These are phyloP conservation scores for Drosophila putrida DNA, from an alignment of 2,888 invertebrate species.

Conservation along the genomic window DNA sequence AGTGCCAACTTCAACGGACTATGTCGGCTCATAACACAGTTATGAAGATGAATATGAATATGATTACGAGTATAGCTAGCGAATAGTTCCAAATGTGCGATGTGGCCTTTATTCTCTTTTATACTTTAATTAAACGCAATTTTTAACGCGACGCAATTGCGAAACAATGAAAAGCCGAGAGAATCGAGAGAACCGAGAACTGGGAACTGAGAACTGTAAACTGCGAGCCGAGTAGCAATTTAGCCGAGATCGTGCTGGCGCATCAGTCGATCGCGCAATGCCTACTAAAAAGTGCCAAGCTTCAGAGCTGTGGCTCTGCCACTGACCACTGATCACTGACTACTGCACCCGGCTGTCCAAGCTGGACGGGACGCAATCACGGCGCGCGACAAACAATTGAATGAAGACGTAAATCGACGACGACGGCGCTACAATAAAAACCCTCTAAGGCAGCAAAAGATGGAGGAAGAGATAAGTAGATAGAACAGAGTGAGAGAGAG, in stretches of 20 bases:
- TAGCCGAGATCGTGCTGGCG: conserved; percentile 59
- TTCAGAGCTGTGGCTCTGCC: conserved; percentile 8
- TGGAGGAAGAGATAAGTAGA: conserved; percentile 1
- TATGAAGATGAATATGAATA: conserved; percentile 21
- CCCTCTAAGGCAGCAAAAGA: conserved; percentile 6
- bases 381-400: conserved; percentile 75
- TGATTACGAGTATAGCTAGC: conserved; percentile 11
- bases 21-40: conserved; percentile 62
- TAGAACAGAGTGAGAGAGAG: not conserved
- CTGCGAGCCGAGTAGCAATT: conserved; percentile 14
- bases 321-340: conserved; percentile 9
- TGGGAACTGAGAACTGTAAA: conserved; percentile 9
- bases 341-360: conserved; percentile 43
- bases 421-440: conserved; percentile 52
- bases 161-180: conserved; percentile 45
- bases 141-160: conserved; percentile 74
- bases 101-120: conserved; percentile 74
- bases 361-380: conserved; percentile 69
- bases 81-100: conserved; percentile 29
- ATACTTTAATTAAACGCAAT: conserved; percentile 79
- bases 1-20: conserved; percentile 65
- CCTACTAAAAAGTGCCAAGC: conserved; percentile 70
- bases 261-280: conserved; percentile 79
- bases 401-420: conserved; percentile 51
- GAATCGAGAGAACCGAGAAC: conserved; percentile 15